Base-by-base conservation (phyloP, 37 sponge, comb jelly and placozoan species). In the Tethya wilhelma region DNA sequence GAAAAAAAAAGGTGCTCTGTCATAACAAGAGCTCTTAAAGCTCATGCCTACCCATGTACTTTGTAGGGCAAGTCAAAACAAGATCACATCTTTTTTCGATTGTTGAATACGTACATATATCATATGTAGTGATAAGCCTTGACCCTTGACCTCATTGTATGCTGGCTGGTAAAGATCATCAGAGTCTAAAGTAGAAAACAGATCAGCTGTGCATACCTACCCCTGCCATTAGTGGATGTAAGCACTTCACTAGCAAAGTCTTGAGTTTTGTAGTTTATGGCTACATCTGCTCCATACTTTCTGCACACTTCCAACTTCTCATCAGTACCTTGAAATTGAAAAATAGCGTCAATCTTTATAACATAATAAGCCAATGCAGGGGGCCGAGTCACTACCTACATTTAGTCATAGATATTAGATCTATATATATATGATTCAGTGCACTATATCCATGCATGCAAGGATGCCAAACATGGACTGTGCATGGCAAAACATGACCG, bases 241-340 rank as follows among this genome's bases (percentile, higher is more conserved):
- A 91, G 43, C 0, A 95, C 87, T 66, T 83, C 93, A 19, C 78
- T 81, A 19, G 84, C 83, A 89, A 95, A 95, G 77, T 95, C 74
- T 32, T 85, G 44, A 6, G 73, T 77, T 44, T 92, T 95, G 77
- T 91, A 92, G 65, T 95, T 92, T 39, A 95, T 89, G 28, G 59
- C 38, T 0, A 89, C 56, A 74, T 89, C 85, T 39, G 93, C 96
- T 64, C 93, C 93, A 78, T 75, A 36, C 11, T 89, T 30, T 46
- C 62, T 71, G 49, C 96, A 93, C 31, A 82, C 57, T 8, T 20
- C 55, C 17, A 95, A 73, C 75, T 95, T 95, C 56, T 83, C 88
- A 23, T 89, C 87, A 33, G 87, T 75, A 44, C 96, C 93, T 93
- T 41, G n/a, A n/a, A n/a, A n/a, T n/a, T n/a, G n/a, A n/a, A n/a